Percentiles rank a stretch among this genome's conserved stretches.
Conservation (phyloP, 2,888 invertebrate species). For the Altica lythri region DNA sequence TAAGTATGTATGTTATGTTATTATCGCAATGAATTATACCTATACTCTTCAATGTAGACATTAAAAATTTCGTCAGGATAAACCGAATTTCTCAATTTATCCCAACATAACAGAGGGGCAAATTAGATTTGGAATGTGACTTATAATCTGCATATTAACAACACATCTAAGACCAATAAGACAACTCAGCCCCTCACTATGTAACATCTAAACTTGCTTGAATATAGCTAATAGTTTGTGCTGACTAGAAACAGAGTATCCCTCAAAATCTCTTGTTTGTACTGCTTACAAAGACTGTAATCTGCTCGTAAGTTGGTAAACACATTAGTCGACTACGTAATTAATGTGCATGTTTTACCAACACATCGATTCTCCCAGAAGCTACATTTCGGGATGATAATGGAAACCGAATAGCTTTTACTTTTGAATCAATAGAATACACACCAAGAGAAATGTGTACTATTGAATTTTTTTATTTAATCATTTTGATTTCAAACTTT, state of each 20-base stretch:
- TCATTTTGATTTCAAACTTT: no score
- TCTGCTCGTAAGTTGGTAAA: slow-evolving; percentile 41
- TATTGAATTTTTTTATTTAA: no score
- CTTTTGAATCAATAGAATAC: no score
- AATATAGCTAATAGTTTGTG: slow-evolving; percentile 34
- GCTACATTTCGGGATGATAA: slow-evolving; percentile 2
- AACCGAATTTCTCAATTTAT: no score
- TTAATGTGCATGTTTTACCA: slow-evolving; percentile 32
- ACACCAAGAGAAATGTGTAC: no score
- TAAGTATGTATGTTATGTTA: no score
- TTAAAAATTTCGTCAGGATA: no score
- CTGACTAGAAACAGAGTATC: slow-evolving; percentile 39
- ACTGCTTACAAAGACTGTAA: slow-evolving; percentile 40
- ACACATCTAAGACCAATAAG: slow-evolving; percentile 4
- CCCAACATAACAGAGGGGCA: no score
- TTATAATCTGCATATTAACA: slow-evolving; percentile 4
- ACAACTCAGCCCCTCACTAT: slow-evolving; percentile 6
- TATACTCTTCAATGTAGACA: no score
- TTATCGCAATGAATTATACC: no score
- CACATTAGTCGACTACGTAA: slow-evolving; percentile 41
- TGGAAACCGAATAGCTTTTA: no score
- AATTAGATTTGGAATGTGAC: not conserved
- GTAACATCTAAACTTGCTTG: slow-evolving; percentile 13
- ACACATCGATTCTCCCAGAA: not conserved
- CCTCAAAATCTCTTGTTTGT: slow-evolving; percentile 42